Evolutionary conservation across 92 coral and sea anemone genomes (phyloP), one percentile per base, ranked within the genome.

Genomic region (Phenganax stokvisi): DNA sequence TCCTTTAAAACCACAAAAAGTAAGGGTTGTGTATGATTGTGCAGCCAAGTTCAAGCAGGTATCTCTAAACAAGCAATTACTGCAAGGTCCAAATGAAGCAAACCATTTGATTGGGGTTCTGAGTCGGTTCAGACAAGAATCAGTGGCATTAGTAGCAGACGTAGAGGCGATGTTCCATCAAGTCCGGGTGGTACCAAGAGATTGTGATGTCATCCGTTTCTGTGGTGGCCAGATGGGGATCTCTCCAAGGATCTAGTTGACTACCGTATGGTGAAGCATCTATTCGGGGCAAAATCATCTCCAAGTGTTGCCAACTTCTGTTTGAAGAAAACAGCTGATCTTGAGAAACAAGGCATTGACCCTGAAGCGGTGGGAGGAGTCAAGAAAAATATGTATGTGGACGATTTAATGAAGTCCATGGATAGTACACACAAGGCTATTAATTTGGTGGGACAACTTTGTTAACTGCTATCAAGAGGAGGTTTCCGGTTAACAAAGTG

Each of bases 91-190:
- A 13, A 87, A 85, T 59, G 65, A 64, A 75, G 81, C 88, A 9
- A 89, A 74, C 55, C 80, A 62, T 1, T 56, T 89, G 16, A 75
- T 81, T 29, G 89, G 89, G 10, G 86, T 86, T 28, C 81, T 84
- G 31, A 72, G 29, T 64, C 85, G 84, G n/a, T 89, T 86, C 56
- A 54, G 91, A 8, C 87, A 82, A 72, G 79, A 89, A 10, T 54
- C 60, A 27, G 71, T 83, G 10, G 89, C 75, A 6, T 25, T 86
- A 10, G 72, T 83, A 3, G 92, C 84, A 8, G 86, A 83, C 57
- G 73, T 86, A 0, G 92, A 89, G 74, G 89, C 72, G 44, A 81
- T 86, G 87, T 89, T 88, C 63, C 80, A 83, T 57, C 89, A 86
- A 60, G 92, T 86, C 16, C 66, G 51, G 53, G 89, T 89, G 71